Conservation (phyloP, 2,113 vertebrate genomes). For the Maccullochella peelii region DNA sequence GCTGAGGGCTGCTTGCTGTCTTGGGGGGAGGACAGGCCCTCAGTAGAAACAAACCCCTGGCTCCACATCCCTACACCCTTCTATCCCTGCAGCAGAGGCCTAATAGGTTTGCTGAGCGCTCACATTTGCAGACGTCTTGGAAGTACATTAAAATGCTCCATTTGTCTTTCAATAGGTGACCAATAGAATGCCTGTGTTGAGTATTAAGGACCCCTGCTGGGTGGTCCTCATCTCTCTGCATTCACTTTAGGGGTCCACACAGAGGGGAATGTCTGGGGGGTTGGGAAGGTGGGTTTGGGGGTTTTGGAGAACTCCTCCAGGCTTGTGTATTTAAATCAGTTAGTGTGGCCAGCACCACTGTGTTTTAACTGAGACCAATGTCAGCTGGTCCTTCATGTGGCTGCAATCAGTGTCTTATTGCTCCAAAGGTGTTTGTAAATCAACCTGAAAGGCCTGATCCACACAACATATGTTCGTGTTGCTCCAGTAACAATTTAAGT, state of each 20-base stretch:
- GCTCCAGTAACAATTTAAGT: neutral
- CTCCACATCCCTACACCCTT: neutral
- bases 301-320: conserved; percentile 6
- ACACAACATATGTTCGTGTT: neutral
- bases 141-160: conserved; percentile 64
- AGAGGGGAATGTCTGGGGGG: conserved; percentile 40
- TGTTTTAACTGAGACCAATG: neutral
- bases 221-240: conserved; percentile 67
- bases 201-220: conserved; percentile 56
- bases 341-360: neutral
- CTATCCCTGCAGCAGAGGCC: conserved; percentile 28
- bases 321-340: conserved; percentile 11
- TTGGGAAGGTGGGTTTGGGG: conserved; percentile 34
- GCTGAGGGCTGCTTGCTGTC: neutral
- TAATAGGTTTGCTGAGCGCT: conserved; percentile 49
- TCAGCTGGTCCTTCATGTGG: neutral
- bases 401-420: neutral
- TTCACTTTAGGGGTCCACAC: conserved; percentile 70
- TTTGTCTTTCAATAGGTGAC: conserved; percentile 69
- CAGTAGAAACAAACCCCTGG: too few relatives aligned
- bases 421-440: neutral
- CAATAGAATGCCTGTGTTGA: conserved; percentile 59
- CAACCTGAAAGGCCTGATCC: neutral
- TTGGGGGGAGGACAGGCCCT: too few relatives aligned
- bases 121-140: conserved; percentile 33